These are phyloP conservation scores for Eulithis prunata DNA, from an alignment of 2,888 invertebrate genomes.

Conservation along the genomic window DNA sequence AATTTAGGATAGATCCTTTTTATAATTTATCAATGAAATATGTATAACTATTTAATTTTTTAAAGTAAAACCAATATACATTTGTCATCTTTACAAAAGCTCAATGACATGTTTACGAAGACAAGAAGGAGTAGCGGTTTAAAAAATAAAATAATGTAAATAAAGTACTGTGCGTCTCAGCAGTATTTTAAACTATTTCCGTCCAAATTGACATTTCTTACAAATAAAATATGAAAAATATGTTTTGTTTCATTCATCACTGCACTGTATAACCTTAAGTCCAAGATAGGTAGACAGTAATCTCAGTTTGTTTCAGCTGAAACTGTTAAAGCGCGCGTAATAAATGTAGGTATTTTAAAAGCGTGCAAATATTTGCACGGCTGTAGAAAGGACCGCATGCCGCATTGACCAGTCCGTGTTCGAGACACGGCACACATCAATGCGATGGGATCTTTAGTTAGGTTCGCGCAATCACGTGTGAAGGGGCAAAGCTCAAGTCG, in stretches of 20 bases:
- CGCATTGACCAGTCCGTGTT: conserved; percentile 42
- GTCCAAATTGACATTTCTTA: conserved; percentile 76
- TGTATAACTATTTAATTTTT: conserved; percentile 72
- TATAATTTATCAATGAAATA: conserved; percentile 78
- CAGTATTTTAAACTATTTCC: conserved; percentile 55
- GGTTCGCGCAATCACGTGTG: conserved; percentile 78
- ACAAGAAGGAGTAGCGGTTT: conserved; percentile 65
- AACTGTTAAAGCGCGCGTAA: conserved; percentile 25
- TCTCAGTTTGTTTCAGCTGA: background rate
- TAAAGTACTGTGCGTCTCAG: conserved; percentile 53
- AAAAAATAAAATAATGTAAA: conserved; percentile 55
- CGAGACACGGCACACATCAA: conserved; percentile 64
- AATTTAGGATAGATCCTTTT: conserved; percentile 76
- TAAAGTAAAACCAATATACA: conserved; percentile 69
- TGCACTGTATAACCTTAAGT: background rate
- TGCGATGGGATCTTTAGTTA: conserved; percentile 72
- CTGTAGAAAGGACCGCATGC: conserved; percentile 34
- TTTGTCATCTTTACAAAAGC: conserved; percentile 60
- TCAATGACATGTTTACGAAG: conserved; percentile 63
- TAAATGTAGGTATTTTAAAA: conserved; percentile 34
- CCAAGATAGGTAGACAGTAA: background rate
- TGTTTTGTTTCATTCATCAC: conserved; percentile 31
- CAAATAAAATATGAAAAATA: conserved; percentile 50
- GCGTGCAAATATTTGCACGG: conserved; percentile 39
- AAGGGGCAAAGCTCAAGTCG: conserved; percentile 78